Base-by-base conservation (phyloP, 2,888 invertebrate species). In the Liposcelis brunnea region DNA sequence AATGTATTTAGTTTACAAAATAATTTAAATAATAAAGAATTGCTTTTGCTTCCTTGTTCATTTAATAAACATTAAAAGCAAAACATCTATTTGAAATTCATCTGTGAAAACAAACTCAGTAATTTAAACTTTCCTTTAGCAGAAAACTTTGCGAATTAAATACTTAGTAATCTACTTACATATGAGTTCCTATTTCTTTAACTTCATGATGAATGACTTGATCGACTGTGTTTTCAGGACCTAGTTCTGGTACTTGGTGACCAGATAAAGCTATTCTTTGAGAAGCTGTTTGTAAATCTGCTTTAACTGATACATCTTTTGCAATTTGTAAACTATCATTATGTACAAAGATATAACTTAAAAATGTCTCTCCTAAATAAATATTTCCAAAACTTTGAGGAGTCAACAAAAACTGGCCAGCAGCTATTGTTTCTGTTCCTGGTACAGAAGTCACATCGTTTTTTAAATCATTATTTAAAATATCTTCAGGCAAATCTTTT, bases 351-450 rank as follows among this genome's bases (percentile, higher is more conserved):
- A 98, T 81, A 60, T 94, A 95, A 61, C 95, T 93, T 2, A 95
- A 87, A 67, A 98, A 97, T 11, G 93, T 95, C 71, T 98, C 97
- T 14, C 94, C 98, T 38, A 98, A 69, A 62, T 95, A 97, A 55
- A 98, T 94, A 61, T 91, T 95, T 4, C 95, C 95, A 65, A 97
- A 95, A 61, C 87, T 91, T 67, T 95, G 95, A 11, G 97, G 97
- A 44, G 97, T 67, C 47, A 94, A 70, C 56, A 97, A 70, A 60
- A 93, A 86, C 57, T 93, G 87, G 2, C 93, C 91, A 45, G 84
- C 71, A n/a, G 80, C 76, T 45, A 85, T 66, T 0, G 83, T 80
- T 64, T 87, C 86, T 59, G 85, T 74, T 46, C 82, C 82, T 48
- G 74, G 72, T 1, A 86, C 80, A 26, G 84, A 71, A n/a, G 86